phyloP scores from a whole-genome alignment of 2,797 vertebrate genomes.

The Triplophysa bombifrons region DNA sequence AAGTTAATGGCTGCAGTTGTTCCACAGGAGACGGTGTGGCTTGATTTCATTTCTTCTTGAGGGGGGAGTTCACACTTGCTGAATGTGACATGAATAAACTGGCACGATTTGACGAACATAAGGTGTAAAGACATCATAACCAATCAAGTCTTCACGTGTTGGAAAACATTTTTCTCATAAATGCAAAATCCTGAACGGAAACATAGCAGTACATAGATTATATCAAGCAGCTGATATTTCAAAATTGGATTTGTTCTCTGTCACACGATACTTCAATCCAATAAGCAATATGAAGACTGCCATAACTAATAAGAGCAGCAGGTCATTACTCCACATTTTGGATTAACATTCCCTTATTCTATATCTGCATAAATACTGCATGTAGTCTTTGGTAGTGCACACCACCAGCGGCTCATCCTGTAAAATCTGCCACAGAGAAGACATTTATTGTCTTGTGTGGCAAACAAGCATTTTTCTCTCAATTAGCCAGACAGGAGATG shows the following conservation, averaged over 20 bases:
- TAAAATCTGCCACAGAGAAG: constrained; percentile 7
- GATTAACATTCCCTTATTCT: constrained; percentile 7
- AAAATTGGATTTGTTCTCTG: constrained; percentile 15
- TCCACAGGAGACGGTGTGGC: constrained; percentile 44
- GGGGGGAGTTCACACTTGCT: constrained; percentile 61
- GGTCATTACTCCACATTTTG: constrained; percentile 7
- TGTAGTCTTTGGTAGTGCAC: neutral
- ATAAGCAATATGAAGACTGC: constrained; percentile 31
- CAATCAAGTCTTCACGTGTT: constrained; percentile 53
- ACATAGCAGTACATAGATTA: constrained; percentile 44
- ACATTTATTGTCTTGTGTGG: constrained; percentile 20
- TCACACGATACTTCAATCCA: constrained; percentile 24
- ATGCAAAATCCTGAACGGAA: constrained; percentile 52
- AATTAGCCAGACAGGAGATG: constrained; percentile 42
- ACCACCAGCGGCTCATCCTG: neutral
- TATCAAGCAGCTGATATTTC: constrained; percentile 40
- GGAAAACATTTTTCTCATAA: constrained; percentile 55
- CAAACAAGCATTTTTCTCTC: constrained; percentile 24
- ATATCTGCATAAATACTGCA: constrained; percentile 10
- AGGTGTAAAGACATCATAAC: constrained; percentile 54
- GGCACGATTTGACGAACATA: constrained; percentile 57
- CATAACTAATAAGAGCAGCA: constrained; percentile 16
- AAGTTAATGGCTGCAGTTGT: constrained; percentile 45
- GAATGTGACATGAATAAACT: constrained; percentile 59
- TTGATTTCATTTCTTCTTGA: constrained; percentile 56